Evolutionary conservation across 2,113 vertebrate genomes (phyloP).

Genomic region (Mustelus asterias): DNA sequence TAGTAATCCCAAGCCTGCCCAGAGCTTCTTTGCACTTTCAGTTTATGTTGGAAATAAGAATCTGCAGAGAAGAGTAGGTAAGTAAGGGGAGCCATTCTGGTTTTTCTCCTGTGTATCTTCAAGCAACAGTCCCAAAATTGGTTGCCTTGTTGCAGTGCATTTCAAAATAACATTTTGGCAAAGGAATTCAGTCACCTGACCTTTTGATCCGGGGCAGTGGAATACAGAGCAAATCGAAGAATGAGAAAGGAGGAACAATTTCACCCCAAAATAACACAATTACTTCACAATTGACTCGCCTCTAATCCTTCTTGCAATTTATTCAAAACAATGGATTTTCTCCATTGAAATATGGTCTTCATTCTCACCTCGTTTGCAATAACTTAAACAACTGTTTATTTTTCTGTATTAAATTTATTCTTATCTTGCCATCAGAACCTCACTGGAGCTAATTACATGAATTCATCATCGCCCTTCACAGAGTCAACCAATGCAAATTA

Average conservation of each 20-base stretch:
- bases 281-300: background rate
- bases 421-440: conserved; percentile 13
- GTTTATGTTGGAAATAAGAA: background rate
- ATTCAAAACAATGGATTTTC: background rate
- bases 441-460: conserved; percentile 7
- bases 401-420: background rate
- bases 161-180: background rate
- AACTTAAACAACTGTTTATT: background rate
- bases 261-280: background rate
- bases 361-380: background rate
- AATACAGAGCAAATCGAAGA: no score
- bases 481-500: conserved; percentile 13
- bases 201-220: background rate
- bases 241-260: background rate
- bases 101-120: background rate
- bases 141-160: background rate
- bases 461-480: conserved; percentile 29
- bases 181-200: background rate
- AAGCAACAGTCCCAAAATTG: background rate
- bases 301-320: background rate
- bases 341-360: background rate
- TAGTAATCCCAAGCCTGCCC: background rate
- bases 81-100: background rate
- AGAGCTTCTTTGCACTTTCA: background rate
- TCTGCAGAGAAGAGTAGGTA: background rate